A percentile compares a stretch with the other conserved stretches of the same genome.
These are phyloP conservation scores for Platorchestia sp. DNA, from an alignment of 1,140 invertebrate species.

Conservation along the genomic window DNA sequence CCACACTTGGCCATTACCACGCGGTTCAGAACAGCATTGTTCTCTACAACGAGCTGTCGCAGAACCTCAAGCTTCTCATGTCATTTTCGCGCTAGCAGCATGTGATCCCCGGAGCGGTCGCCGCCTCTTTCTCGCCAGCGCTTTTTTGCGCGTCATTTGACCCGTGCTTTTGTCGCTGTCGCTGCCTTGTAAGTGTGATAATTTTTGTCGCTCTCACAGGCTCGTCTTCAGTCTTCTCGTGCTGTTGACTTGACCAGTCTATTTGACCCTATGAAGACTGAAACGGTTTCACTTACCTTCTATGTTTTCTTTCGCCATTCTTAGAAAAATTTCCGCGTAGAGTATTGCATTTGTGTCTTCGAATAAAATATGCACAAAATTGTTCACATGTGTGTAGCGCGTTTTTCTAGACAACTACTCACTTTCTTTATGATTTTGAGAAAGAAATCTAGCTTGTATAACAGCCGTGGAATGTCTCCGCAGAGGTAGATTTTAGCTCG, in stretches of 20 bases:
- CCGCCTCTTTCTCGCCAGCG: background rate
- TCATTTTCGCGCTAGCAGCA: background rate
- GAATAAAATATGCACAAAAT: background rate
- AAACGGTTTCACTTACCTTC: background rate
- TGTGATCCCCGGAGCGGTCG: background rate
- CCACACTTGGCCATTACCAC: too few species aligned
- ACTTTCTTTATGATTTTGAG: background rate
- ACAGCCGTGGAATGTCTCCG: background rate
- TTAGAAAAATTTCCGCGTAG: background rate
- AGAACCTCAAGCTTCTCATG: background rate
- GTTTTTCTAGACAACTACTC: background rate
- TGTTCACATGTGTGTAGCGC: background rate
- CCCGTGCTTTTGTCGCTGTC: background rate
- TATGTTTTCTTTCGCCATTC: background rate
- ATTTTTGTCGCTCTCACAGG: background rate
- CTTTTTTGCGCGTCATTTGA: slow-evolving; percentile 2
- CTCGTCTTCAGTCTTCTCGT: background rate
- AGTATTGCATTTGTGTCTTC: background rate
- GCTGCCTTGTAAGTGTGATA: background rate
- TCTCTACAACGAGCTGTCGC: background rate
- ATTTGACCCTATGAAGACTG: background rate
- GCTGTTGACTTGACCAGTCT: background rate
- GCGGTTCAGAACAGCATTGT: too few species aligned
- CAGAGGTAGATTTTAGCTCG: too few species aligned
- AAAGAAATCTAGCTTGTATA: background rate